Base-by-base conservation (phyloP, 53 echinoderm and acorn worm genomes). In the Patiria pectinifera region DNA sequence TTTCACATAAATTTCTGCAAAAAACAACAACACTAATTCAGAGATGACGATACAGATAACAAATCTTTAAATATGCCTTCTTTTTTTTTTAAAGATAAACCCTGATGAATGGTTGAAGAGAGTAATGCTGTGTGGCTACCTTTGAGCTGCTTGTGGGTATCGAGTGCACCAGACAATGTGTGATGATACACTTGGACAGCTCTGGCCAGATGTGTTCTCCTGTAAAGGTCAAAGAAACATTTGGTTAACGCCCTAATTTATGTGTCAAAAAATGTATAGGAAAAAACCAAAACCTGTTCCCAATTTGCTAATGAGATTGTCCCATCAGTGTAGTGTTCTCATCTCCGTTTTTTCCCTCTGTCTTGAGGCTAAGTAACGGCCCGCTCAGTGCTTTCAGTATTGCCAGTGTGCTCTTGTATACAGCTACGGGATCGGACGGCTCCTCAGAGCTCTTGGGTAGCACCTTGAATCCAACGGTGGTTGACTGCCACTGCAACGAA, bases 91-190 rank as follows among this genome's bases (percentile, higher is more conserved):
- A 0, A 35, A 35, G 35, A 35, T 35, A 35, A 35, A 35, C 35
- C 35, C 35, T 35, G 1, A 35, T 0, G 35, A 35, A 53, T 53
- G 5, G 8, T 53, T 53, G 8, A 53, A 53, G 53, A 53, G 2
- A 53, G 53, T 53, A 5, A 53, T 53, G 6, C 6, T 53, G 53
- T 8, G 8, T 53, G 12, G 19, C 3, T 94, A 99, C 99, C 93
- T 97, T 91, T 79, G 86, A 53, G 82, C 85, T 95, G 47, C 83
- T 93, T 7, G 95, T 91, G 72, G 99, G 99, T 91, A 99, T 96
- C 3, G 99, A 99, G 19, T 97, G 97, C n/a, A 95, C 95, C 58
- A 99, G 91, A 78, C 99, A 94, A 71, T 97, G 84, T 11, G 80
- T 82, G 18, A 99, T 97, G 48, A 99, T 81, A 71, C 87, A 92